Percentiles rank a stretch among this genome's conserved stretches.
Evolutionary conservation across 92 coral and sea anemone genomes (phyloP).

Genomic region (Phenganax marumi): DNA sequence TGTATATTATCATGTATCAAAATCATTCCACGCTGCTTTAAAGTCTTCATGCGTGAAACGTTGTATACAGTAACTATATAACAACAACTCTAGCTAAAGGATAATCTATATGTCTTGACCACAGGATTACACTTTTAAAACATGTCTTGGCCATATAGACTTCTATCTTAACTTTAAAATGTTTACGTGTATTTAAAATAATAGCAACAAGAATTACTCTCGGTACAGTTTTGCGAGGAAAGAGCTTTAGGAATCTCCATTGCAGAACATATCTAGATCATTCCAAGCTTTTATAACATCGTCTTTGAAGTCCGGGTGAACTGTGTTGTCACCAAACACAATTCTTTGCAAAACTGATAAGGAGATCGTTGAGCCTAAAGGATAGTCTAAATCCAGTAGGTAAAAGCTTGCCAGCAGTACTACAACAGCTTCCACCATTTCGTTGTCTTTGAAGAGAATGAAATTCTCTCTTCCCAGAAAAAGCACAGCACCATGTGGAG

Average conservation of each 20-base stretch:
- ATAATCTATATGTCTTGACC: too few species aligned
- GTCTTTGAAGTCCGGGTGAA: constrained; percentile 12
- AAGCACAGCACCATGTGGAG: not conserved
- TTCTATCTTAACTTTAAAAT: too few species aligned
- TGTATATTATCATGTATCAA: too few species aligned
- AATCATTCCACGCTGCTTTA: too few species aligned
- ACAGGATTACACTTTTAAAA: too few species aligned
- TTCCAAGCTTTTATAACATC: constrained; percentile 13
- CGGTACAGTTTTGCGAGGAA: not conserved
- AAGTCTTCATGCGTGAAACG: too few species aligned
- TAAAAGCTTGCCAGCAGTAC: constrained; percentile 14
- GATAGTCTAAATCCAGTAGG: constrained; percentile 25
- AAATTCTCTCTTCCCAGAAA: constrained; percentile 9
- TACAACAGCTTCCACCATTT: constrained; percentile 22
- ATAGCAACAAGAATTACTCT: too few species aligned
- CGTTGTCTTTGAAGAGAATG: not conserved
- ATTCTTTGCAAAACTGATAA: constrained; percentile 29
- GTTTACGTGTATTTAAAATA: not conserved
- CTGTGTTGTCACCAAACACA: constrained; percentile 9
- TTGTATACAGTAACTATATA: too few species aligned
- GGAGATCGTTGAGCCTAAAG: not conserved
- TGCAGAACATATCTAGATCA: not conserved
- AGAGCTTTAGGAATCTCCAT: not conserved
- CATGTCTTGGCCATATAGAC: too few species aligned
- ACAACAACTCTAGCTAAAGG: too few species aligned